Evolutionary conservation across 2,888 invertebrate species (phyloP).

Genomic region (Odontocolon sp.): DNA sequence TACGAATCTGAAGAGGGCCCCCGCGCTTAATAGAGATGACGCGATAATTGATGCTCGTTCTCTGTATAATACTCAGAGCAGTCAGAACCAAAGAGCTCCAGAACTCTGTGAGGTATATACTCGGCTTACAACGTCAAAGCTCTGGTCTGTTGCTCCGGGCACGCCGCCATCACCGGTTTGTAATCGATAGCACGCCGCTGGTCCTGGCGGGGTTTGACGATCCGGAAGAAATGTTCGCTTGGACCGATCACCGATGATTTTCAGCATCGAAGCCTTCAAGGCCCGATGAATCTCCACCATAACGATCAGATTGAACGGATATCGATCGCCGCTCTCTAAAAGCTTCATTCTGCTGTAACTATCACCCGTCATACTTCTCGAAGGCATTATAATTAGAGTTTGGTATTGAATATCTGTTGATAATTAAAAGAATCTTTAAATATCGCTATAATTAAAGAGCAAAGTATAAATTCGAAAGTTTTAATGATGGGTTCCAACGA

Average conservation of each 20-base stretch:
- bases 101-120: conserved; percentile 14
- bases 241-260: conserved; percentile 29
- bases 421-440: conserved; percentile 17
- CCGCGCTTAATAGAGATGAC: conserved; percentile 68
- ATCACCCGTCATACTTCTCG: conserved; percentile 16
- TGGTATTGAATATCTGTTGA: conserved; percentile 16
- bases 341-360: conserved; percentile 22
- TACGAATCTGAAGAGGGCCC: conserved; percentile 62
- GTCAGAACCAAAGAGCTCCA: conserved; percentile 8
- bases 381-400: conserved; percentile 1
- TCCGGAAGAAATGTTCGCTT: conserved; percentile 44
- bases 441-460: neutral
- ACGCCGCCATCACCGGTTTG: conserved; percentile 32
- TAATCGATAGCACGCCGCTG: conserved; percentile 49
- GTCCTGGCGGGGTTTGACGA: conserved; percentile 46
- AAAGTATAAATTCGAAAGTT: neutral
- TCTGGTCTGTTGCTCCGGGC: conserved; percentile 13
- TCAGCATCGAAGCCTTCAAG: conserved; percentile 29
- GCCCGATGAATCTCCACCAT: conserved; percentile 15
- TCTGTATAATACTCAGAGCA: conserved; percentile 39
- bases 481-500: conserved; percentile 5
- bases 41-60: conserved; percentile 65
- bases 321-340: conserved; percentile 19
- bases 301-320: conserved; percentile 31
- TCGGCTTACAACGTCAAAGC: conserved; percentile 44